Base-by-base conservation (phyloP, 2,888 invertebrate genomes). In the Parascotia fuliginaria region DNA sequence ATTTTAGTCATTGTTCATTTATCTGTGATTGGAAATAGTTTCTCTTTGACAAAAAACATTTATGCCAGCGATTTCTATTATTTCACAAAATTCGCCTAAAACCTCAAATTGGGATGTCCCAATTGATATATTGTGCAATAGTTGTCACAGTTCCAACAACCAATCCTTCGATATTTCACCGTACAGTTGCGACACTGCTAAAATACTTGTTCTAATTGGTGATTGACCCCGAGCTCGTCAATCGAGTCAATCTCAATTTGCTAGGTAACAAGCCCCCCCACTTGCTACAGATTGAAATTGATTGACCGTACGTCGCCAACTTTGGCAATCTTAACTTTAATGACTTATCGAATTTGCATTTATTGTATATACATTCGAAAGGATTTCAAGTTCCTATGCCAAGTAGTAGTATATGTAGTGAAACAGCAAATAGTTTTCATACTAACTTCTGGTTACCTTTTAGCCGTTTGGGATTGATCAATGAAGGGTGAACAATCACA, bases 211-310 rank as follows among this genome's bases (percentile, higher is more conserved):
- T 54, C 62, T 83, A 84, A 84, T 85, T 84, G 85, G 65, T 71
- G 77, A 75, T 83, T 86, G 86, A 85, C 83, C 83, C 76, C 67
- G 63, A n/a, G 40, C 46, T 54, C 66, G 61, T 62, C 60, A 59
- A 62, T 64, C 71, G 64, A 77, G 78, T 83, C 81, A 79, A 73
- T 80, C 81, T 78, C 82, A 81, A 84, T 84, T 83, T 77, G 75
- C 56, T 52, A 55, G 50, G 55, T 61, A 75, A 77, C 76, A 74
- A 70, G 70, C 71, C 68, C 66, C 63, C 63, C 62, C 70, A 65
- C 65, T 66, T 54, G 43, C 53, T 49, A 65, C 66, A 74, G 73
- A 83, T 83, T 81, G 76, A 64, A 72, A 79, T 77, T 79, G 77
- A 83, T 81, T 78, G 73, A 73, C 63, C 34, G 60, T 54, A 58